phyloP scores from a whole-genome alignment of 1,140 invertebrate genomes.

The Cotesia glomerata region DNA sequence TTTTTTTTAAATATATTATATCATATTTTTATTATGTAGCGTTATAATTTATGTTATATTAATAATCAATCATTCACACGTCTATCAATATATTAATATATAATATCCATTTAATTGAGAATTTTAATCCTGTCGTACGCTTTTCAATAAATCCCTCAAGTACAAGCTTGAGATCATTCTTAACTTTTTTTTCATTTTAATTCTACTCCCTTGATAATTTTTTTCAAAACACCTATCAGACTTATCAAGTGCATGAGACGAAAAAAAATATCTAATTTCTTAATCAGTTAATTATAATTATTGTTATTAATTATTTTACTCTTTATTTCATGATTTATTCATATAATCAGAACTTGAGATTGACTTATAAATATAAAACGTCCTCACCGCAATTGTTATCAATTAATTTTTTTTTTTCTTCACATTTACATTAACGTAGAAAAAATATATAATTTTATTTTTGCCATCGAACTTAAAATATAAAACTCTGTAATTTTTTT shows the following conservation, averaged over 20 bases:
- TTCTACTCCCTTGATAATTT: conserved; percentile 9
- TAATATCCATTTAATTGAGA: neutral
- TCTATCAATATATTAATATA: neutral
- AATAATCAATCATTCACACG: neutral
- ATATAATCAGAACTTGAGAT: conserved; percentile 52
- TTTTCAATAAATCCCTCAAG: neutral
- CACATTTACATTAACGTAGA: conserved; percentile 61
- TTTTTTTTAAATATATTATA: no score
- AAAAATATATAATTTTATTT: conserved; percentile 62
- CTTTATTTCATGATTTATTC: conserved; percentile 33
- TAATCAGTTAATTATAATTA: conserved; percentile 29
- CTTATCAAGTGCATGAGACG: conserved; percentile 31
- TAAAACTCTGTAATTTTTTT: conserved; percentile 46
- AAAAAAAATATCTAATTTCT: neutral
- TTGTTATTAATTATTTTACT: conserved; percentile 13
- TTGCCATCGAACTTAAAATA: conserved; percentile 55
- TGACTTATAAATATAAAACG: conserved; percentile 59
- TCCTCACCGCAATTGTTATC: conserved; percentile 39
- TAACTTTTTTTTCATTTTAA: neutral
- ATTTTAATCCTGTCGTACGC: neutral
- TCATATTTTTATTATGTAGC: neutral
- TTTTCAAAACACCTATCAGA: conserved; percentile 24
- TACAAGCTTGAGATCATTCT: conserved; percentile 17
- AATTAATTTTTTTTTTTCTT: conserved; percentile 38
- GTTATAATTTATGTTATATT: neutral